phyloP scores from a whole-genome alignment of 2,113 vertebrate genomes.

The Myotis lucifugus region DNA sequence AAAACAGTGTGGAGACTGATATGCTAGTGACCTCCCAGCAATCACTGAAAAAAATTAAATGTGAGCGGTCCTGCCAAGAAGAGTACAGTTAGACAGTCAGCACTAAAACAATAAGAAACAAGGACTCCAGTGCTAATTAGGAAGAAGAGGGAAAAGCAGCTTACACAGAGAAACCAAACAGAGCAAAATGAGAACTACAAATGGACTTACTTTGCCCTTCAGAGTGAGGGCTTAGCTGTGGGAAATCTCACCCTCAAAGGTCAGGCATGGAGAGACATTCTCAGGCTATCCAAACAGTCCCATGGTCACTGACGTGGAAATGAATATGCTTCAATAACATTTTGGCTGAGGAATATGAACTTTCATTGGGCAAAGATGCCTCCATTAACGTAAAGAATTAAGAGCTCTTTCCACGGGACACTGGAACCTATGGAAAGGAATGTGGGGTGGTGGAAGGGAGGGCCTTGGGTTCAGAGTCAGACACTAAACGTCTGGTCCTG shows the following conservation, averaged over 20 bases:
- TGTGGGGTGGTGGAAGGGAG: neutral
- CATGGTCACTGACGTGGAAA: neutral
- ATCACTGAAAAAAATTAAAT: neutral
- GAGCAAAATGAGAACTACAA: neutral
- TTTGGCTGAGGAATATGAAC: neutral
- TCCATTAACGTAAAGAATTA: neutral
- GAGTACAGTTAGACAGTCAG: neutral
- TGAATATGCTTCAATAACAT: neutral
- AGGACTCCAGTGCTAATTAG: neutral
- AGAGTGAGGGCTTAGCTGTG: neutral
- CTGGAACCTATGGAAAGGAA: fast-evolving
- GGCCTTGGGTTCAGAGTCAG: neutral
- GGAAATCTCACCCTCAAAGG: neutral
- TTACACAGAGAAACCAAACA: neutral
- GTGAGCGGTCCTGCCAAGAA: neutral
- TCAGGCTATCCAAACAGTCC: neutral
- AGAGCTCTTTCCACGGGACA: neutral
- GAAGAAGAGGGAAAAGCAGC: neutral
- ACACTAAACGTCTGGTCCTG: neutral
- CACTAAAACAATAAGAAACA: neutral
- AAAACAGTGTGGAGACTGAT: neutral
- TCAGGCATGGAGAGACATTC: neutral
- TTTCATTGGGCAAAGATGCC: neutral
- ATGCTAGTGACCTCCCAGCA: neutral
- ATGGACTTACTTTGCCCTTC: neutral